These are phyloP conservation scores for Escarpia spicata DNA, from an alignment of 2,888 invertebrate genomes.

Conservation along the genomic window DNA sequence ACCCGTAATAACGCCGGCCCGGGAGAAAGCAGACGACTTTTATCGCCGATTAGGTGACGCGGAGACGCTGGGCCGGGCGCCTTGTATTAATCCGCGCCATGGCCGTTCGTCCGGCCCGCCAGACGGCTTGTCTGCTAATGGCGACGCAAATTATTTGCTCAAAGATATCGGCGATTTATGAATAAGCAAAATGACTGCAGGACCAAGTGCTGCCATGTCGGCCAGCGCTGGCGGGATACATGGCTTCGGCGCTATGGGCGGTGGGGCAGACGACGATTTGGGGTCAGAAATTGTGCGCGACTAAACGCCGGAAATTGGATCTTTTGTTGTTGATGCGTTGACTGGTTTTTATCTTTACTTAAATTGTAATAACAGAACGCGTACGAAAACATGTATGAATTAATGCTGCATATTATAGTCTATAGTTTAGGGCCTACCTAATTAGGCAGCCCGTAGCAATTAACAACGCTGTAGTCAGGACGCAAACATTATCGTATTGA, in stretches of 20 bases:
- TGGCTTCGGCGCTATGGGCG: neutral
- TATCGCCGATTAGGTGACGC: slow-evolving; percentile 1
- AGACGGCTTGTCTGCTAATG: slow-evolving; percentile 1
- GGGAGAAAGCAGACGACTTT: slow-evolving; percentile 1
- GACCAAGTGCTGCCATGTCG: neutral
- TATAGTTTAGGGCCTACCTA: neutral
- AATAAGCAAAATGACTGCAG: slow-evolving; percentile 1
- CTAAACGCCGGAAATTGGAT: neutral
- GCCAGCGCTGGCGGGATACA: neutral
- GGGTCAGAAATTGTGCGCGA: neutral
- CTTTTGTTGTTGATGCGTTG: neutral
- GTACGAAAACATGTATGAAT: neutral
- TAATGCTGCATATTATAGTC: neutral
- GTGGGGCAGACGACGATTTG: neutral
- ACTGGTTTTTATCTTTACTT: neutral
- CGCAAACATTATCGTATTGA: neutral
- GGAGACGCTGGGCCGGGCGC: neutral
- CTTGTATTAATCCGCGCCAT: neutral
- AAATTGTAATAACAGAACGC: neutral
- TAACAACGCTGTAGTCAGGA: neutral
- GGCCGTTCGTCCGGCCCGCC: neutral
- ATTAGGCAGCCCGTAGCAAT: no score
- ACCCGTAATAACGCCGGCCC: neutral
- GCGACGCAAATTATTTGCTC: neutral
- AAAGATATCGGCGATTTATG: neutral